Evolutionary conservation across 2,888 invertebrate species (phyloP).

Genomic region (Archips xylosteana): DNA sequence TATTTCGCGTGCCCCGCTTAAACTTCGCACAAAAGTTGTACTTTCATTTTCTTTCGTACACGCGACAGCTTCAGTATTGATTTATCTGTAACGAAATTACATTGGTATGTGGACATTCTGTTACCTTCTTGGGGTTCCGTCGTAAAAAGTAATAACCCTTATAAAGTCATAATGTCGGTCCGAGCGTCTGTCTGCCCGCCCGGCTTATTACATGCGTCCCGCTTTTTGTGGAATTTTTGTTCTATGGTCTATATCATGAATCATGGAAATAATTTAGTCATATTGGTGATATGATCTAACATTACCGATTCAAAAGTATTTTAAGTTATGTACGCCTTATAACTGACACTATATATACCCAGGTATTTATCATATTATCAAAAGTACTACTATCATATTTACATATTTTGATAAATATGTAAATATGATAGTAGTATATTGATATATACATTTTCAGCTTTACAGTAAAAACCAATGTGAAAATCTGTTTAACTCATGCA

Average conservation of each 20-base stretch:
- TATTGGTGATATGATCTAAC: neutral
- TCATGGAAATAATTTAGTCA: neutral
- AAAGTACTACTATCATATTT: no score
- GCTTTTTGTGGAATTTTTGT: neutral
- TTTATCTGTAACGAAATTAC: slow-evolving; percentile 31
- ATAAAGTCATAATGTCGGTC: slow-evolving; percentile 34
- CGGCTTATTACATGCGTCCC: neutral
- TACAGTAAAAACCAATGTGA: no score
- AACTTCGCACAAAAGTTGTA: slow-evolving; percentile 50
- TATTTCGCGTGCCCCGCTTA: slow-evolving; percentile 57
- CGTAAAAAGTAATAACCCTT: slow-evolving; percentile 38
- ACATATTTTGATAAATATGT: no score
- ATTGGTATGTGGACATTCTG: slow-evolving; percentile 24
- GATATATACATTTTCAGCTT: no score
- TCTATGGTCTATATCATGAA: neutral
- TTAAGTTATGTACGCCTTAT: neutral
- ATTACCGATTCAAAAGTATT: neutral
- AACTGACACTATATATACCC: neutral
- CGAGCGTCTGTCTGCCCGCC: slow-evolving; percentile 26
- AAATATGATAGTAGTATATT: no score
- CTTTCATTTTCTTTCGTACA: slow-evolving; percentile 25
- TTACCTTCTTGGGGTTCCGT: slow-evolving; percentile 22
- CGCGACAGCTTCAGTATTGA: slow-evolving; percentile 27
- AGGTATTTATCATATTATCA: no score
- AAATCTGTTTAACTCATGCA: no score